Percentiles rank a stretch among this genome's conserved stretches.
phyloP scores from a whole-genome alignment of 2,797 vertebrate genomes.

The Ispidina lecontei region DNA sequence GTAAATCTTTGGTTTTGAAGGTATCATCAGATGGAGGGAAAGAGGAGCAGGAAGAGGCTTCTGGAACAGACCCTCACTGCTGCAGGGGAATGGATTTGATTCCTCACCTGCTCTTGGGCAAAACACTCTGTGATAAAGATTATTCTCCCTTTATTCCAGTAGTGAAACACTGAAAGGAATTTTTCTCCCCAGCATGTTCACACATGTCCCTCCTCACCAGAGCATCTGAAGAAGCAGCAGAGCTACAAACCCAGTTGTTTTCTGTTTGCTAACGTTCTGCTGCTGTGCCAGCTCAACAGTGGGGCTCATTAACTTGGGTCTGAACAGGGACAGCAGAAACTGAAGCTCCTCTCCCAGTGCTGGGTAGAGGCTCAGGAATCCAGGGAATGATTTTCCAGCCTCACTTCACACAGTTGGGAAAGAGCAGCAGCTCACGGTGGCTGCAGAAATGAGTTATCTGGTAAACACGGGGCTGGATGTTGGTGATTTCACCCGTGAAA shows the following conservation, averaged over 20 bases:
- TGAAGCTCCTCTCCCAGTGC: constrained; percentile 12
- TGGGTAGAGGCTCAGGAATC: neutral
- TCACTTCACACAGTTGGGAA: neutral
- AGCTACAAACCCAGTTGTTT: constrained; percentile 7
- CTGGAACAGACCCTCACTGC: neutral
- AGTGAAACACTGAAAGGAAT: neutral
- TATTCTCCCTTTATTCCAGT: neutral
- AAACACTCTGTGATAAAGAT: neutral
- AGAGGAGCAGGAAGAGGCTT: neutral
- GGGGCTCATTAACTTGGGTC: constrained; percentile 20
- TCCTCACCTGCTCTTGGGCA: neutral
- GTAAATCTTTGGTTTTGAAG: neutral
- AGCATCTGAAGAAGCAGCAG: neutral
- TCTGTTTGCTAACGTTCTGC: neutral
- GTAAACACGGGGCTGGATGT: constrained; percentile 32
- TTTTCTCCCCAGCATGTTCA: constrained; percentile 1
- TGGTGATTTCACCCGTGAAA: constrained; percentile 9
- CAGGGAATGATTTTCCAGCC: neutral
- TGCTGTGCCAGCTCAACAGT: neutral
- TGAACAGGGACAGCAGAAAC: neutral
- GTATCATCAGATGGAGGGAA: neutral
- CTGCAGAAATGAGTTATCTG: constrained; percentile 38
- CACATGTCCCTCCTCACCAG: neutral
- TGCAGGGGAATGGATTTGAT: neutral
- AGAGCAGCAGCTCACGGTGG: constrained; percentile 39